Percentiles rank a stretch among this genome's conserved stretches.
Conservation (phyloP, 2,113 vertebrate species). For the Chaenocephalus aceratus region DNA sequence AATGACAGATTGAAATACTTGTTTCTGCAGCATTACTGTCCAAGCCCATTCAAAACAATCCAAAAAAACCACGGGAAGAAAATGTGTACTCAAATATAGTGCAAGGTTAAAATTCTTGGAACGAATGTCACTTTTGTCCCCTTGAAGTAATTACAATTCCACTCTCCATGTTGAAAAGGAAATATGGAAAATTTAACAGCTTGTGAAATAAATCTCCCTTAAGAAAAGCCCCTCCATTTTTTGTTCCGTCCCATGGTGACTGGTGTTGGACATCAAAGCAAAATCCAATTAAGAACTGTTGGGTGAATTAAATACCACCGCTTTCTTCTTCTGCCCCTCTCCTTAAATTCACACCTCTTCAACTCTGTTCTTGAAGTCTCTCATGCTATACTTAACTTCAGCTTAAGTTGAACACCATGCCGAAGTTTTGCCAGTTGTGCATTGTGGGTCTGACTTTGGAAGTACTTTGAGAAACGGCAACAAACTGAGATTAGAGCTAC, state of each 20-base stretch:
- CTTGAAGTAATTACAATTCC: conserved; percentile 41
- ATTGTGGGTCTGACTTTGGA: conserved; percentile 37
- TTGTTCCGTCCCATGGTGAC: conserved; percentile 62
- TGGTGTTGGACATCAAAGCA: conserved; percentile 76
- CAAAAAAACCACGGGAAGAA: too few species aligned
- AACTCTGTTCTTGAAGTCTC: conserved; percentile 48
- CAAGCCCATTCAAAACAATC: conserved; percentile 1
- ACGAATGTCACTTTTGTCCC: conserved; percentile 43
- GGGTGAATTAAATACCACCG: conserved; percentile 70
- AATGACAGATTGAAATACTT: conserved; percentile 36
- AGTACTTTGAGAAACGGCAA: conserved; percentile 13
- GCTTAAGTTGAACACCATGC: conserved; percentile 38
- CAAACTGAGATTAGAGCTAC: too few species aligned
- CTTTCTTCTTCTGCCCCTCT: conserved; percentile 47
- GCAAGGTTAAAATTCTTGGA: conserved; percentile 25
- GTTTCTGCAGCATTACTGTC: conserved; percentile 20
- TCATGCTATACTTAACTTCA: conserved; percentile 34
- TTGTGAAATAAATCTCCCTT: conserved; percentile 71
- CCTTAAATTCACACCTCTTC: conserved; percentile 54
- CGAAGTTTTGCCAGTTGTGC: conserved; percentile 38
- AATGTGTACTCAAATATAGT: not conserved
- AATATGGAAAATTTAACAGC: conserved; percentile 65
- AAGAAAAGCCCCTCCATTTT: conserved; percentile 56
- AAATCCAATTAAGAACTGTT: conserved; percentile 81
- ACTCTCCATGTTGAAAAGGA: conserved; percentile 56